These are phyloP conservation scores for Scytalopus superciliaris DNA, from an alignment of 2,113 vertebrate species.

Conservation along the genomic window DNA sequence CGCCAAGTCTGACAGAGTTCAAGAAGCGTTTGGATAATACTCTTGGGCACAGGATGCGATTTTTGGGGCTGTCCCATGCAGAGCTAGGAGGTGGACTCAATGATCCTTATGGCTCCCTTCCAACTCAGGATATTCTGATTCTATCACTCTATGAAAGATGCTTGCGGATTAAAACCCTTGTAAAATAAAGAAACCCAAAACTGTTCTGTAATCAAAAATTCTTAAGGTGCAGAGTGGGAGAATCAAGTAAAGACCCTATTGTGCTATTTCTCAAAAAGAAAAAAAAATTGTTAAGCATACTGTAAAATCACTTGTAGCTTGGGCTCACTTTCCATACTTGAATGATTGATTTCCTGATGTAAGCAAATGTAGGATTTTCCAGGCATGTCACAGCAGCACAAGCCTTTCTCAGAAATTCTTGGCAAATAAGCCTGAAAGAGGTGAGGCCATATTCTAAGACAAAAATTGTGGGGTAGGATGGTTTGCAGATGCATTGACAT, in stretches of 20 bases:
- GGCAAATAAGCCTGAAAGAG: neutral
- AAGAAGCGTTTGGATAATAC: neutral
- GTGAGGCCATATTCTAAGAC: neutral
- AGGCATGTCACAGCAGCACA: neutral
- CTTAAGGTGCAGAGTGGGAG: neutral
- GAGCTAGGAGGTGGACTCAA: rapidly evolving
- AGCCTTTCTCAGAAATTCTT: neutral
- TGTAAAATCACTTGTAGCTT: neutral
- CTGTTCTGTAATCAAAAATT: neutral
- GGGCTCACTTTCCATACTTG: neutral
- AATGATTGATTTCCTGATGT: neutral
- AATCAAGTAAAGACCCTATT: neutral
- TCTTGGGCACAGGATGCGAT: neutral
- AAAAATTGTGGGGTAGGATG: neutral
- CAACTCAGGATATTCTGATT: neutral
- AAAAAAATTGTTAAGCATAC: neutral
- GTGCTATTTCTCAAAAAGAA: neutral
- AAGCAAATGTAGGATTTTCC: neutral
- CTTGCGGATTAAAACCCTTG: neutral
- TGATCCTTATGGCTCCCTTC: neutral
- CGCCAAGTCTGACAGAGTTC: neutral
- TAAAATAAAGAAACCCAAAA: neutral
- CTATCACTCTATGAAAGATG: neutral
- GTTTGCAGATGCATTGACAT: neutral
- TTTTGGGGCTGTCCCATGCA: neutral